Percentiles rank a stretch among this genome's conserved stretches.
These are phyloP conservation scores for Magallana angulata DNA, from an alignment of 1,140 invertebrate species.

Conservation along the genomic window DNA sequence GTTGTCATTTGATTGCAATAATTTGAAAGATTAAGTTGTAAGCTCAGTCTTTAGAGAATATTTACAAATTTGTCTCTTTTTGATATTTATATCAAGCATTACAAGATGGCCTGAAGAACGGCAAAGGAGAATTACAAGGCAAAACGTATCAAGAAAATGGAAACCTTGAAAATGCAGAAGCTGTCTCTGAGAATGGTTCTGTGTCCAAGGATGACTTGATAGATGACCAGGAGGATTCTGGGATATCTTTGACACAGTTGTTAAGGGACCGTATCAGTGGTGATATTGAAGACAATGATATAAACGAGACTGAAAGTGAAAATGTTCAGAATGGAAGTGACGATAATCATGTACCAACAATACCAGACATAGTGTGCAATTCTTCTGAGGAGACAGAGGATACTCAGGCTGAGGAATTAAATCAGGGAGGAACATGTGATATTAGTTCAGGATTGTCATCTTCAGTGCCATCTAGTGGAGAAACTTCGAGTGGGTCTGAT, in stretches of 20 bases:
- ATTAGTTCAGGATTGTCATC: constrained; percentile 46
- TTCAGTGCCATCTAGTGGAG: constrained; percentile 25
- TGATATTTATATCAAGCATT: neutral
- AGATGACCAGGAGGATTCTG: constrained; percentile 60
- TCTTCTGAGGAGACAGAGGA: constrained; percentile 47
- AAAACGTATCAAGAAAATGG: neutral
- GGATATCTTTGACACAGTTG: constrained; percentile 49
- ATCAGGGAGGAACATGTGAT: constrained; percentile 43
- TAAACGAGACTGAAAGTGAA: constrained; percentile 45
- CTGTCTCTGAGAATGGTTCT: neutral
- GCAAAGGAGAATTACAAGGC: neutral
- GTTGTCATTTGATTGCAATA: too few species aligned
- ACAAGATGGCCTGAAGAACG: neutral
- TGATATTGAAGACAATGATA: constrained; percentile 51
- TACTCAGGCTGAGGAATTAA: constrained; percentile 43
- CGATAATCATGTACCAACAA: constrained; percentile 38
- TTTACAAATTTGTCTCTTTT: too few species aligned
- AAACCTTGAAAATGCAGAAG: constrained; percentile 16
- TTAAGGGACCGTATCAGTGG: constrained; percentile 42
- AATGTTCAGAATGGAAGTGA: constrained; percentile 41
- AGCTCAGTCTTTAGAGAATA: too few species aligned
- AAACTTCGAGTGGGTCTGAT: constrained; percentile 31
- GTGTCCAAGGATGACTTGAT: neutral
- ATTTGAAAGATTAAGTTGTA: too few species aligned
- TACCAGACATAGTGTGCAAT: constrained; percentile 59